Base-by-base conservation (phyloP, 2,888 invertebrate genomes). In the Eupsilia transversa region DNA sequence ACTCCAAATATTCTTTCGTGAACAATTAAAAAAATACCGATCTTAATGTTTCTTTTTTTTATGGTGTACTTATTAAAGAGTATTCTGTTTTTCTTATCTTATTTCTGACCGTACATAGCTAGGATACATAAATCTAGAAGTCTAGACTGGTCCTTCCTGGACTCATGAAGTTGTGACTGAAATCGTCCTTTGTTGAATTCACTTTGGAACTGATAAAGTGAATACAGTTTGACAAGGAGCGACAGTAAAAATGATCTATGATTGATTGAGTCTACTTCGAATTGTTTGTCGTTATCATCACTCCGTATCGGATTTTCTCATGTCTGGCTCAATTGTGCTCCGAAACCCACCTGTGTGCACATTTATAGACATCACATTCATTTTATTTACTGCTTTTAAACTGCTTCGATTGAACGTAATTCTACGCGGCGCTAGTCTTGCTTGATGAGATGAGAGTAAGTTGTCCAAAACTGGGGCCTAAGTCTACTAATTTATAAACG, bases 201-300 rank as follows among this genome's bases (percentile, higher is more conserved):
- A 74, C 80, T 74, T 80, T 74, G 64, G 5, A 68, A 54, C 43
- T 59, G 79, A 79, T 79, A 79, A 80, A 38, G 33, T 49, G 33
- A 64, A 65, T 72, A 63, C 52, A 79, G 27, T 60, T 64, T 27
- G 41, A 79, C 52, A 49, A 41, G 23, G 7, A 4, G 27, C 17
- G 9, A 61, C 46, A 67, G 0, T 41, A 41, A 33, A 41, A 33
- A 49, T 75, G 5, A 41, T 54, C 3, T 41, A 33, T 56, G 46
- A 77, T 46, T 56, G 38, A 52, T 23, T 30, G 17, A 38, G 38
- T n/a, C 23, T 23, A 27, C 33, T 14, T 66, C 5, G 12, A 74
- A 46, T 63, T 65, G 38, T 7, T 46, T 46, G n/a, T 68, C n/a
- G 38, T 54, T 71, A 6, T 17, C 7, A 59, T 72, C 20, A 38